These are phyloP conservation scores for Scomberomorus guttatus DNA, from an alignment of 2,797 vertebrate genomes.

Conservation along the genomic window DNA sequence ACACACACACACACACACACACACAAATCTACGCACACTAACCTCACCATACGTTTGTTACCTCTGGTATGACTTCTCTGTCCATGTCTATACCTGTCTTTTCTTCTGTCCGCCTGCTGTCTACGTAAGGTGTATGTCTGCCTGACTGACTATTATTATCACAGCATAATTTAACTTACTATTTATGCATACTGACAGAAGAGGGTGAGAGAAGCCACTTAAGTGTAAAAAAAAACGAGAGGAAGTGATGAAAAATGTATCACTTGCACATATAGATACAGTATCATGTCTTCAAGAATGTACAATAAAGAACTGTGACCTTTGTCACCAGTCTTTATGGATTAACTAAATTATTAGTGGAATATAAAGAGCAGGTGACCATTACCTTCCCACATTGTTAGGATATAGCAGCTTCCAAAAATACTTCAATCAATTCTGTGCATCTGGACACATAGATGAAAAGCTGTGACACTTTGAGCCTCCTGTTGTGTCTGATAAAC, in stretches of 20 bases:
- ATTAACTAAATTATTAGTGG: slow-evolving; percentile 17
- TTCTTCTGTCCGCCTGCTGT: slow-evolving; percentile 10
- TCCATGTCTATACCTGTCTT: slow-evolving; percentile 2
- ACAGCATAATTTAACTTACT: neutral
- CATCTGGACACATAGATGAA: neutral
- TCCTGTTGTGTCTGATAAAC: slow-evolving; percentile 9
- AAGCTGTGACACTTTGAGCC: neutral
- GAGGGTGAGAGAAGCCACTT: slow-evolving; percentile 19
- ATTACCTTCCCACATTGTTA: neutral
- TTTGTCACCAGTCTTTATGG: slow-evolving; percentile 32
- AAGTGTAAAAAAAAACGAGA: slow-evolving; percentile 25
- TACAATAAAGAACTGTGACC: slow-evolving; percentile 33
- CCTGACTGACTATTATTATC: slow-evolving; percentile 31
- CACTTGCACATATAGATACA: slow-evolving; percentile 27
- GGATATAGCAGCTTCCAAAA: slow-evolving; percentile 14
- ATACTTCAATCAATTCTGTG: neutral
- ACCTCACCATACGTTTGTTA: too few relatives aligned
- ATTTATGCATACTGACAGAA: slow-evolving; percentile 35
- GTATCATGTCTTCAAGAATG: slow-evolving; percentile 37
- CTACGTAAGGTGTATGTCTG: slow-evolving; percentile 21
- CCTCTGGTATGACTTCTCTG: slow-evolving; percentile 9
- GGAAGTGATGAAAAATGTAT: slow-evolving; percentile 45
- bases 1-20: too few relatives aligned
- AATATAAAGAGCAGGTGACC: neutral
- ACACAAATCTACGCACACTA: neutral